Base-by-base conservation (phyloP, 2,888 invertebrate genomes). In the Lycophotia porphyrea region DNA sequence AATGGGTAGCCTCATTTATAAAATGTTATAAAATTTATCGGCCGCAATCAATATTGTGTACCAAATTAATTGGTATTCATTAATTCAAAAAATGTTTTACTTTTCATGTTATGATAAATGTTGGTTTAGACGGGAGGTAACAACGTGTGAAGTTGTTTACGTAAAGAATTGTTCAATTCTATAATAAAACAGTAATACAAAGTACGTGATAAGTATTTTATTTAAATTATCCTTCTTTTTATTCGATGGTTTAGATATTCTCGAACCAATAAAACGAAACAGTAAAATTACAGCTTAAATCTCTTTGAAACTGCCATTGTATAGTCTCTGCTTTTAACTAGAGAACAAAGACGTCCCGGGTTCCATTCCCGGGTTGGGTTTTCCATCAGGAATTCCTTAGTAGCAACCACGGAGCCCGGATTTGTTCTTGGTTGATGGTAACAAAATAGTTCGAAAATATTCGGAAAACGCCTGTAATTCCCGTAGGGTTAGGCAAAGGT, bases 21-120 rank as follows among this genome's bases (percentile, higher is more conserved):
- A 81, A 81, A 81, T 79, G 81, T 75, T 84, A 66, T 70, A 76
- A 70, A 76, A 74, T 84, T 76, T 71, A 76, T 64, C 71, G 65
- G 24, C 27, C 27, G 31, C 47, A 66, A 66, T 64, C 81, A 84
- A 76, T 84, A 74, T 71, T 72, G 71, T 49, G 69, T 36, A 39
- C 65, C 21, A 44, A 70, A 78, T 72, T 73, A 66, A 78, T 84
- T 75, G 63, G 11, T 71, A 64, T 71, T 71, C 13, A 82, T 81
- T 71, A 63, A 39, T 63, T 63, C 18, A 8, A 63, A 63, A 63
- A 39, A n/a, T 39, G 36, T 39, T 61, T 36, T 61, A 61, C 61
- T 36, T n/a, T n/a, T 36, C 2, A n/a, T 36, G 61, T 61, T 24
- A 24, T 13, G 2, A 1, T 36, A 34, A 61, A 58, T 58, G 1